phyloP scores from a whole-genome alignment of 2,888 invertebrate species.

The Lymantria monacha region DNA sequence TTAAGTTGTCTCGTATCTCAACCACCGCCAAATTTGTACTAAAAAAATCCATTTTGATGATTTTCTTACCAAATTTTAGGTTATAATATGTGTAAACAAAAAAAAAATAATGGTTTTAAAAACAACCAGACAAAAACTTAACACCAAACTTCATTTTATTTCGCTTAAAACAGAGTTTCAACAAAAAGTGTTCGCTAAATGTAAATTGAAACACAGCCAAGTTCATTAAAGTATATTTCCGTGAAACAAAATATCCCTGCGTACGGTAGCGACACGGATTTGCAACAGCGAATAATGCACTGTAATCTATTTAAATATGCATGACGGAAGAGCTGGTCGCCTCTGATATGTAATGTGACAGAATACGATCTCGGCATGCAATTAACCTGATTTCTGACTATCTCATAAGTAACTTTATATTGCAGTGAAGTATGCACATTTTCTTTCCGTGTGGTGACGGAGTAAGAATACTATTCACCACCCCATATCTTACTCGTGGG shows the following conservation, averaged over 20 bases:
- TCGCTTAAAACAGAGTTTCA: conserved; percentile 17
- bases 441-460: no score
- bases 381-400: conserved; percentile 30
- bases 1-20: no score
- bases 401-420: no score
- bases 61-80: no score
- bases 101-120: no score
- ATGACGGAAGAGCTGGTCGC: neutral
- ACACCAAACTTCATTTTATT: neutral
- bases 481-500: no score
- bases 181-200: conserved; percentile 21
- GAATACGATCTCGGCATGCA: conserved; percentile 7
- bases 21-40: no score
- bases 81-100: no score
- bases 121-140: no score
- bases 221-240: conserved; percentile 36
- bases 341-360: neutral
- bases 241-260: conserved; percentile 24
- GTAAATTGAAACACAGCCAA: conserved; percentile 33
- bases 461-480: no score
- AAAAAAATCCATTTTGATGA: no score
- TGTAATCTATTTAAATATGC: neutral
- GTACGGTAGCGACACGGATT: conserved; percentile 29
- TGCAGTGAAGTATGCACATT: no score
- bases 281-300: conserved; percentile 16